These are phyloP conservation scores for Lamprotornis superbus DNA, from an alignment of 2,113 vertebrate species.

Conservation along the genomic window DNA sequence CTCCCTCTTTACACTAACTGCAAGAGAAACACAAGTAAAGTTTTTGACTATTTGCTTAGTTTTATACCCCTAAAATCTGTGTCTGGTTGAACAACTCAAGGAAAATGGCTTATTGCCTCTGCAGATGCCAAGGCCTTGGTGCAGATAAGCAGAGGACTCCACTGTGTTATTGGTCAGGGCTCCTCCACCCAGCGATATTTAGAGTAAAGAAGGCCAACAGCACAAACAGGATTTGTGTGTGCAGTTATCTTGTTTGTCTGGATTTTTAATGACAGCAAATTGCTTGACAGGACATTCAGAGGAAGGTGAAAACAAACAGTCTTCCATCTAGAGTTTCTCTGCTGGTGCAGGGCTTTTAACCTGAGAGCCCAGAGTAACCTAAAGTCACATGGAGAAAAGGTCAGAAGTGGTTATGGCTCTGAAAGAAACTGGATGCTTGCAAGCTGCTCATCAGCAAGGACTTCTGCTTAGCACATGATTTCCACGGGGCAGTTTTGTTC, in stretches of 20 bases:
- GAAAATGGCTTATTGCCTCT: not conserved
- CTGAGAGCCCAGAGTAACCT: not conserved
- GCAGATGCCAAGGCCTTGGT: not conserved
- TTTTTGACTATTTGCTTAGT: not conserved
- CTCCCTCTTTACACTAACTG: not conserved
- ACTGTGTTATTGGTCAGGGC: not conserved
- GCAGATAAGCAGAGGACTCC: not conserved
- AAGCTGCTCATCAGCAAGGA: not conserved
- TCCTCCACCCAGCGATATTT: not conserved
- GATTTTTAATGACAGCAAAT: conserved; percentile 4
- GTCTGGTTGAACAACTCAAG: not conserved
- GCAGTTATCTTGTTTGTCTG: conserved; percentile 24
- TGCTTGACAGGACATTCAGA: not conserved
- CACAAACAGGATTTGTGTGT: conserved; percentile 20
- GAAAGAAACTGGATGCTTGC: not conserved
- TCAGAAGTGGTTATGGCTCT: not conserved
- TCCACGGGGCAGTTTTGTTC: not conserved
- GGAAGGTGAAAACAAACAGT: conserved; percentile 36
- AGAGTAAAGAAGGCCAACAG: not conserved
- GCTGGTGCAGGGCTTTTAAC: not conserved
- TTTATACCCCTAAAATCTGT: not conserved
- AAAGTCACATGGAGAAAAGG: not conserved
- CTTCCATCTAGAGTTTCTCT: conserved; percentile 15
- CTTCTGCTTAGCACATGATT: conserved; percentile 6
- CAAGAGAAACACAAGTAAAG: not conserved